Base-by-base conservation (phyloP, 2,888 invertebrate genomes). In the Minunthozetes semirufus region DNA sequence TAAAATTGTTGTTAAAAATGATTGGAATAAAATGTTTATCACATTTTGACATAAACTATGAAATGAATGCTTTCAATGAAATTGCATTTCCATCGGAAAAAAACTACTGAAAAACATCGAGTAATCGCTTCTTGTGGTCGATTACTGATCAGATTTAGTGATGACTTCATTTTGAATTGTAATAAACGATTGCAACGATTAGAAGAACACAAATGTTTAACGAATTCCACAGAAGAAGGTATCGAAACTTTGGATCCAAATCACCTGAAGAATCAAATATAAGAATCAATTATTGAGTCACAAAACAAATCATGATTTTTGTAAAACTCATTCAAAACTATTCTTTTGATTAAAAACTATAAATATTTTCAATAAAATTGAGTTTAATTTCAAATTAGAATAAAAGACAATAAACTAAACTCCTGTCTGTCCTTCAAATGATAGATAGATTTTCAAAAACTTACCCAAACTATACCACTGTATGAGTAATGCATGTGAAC, bases 381-480 rank as follows among this genome's bases (percentile, higher is more conserved):
- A n/a, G n/a, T n/a, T n/a, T n/a, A n/a, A n/a, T n/a, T n/a, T n/a
- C n/a, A n/a, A n/a, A n/a, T n/a, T n/a, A n/a, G n/a, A n/a, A n/a
- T n/a, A n/a, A n/a, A n/a, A n/a, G n/a, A n/a, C n/a, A n/a, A n/a
- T n/a, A n/a, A n/a, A n/a, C n/a, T n/a, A n/a, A n/a, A n/a, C n/a
- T n/a, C n/a, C n/a, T n/a, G n/a, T n/a, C n/a, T n/a, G n/a, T n/a
- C n/a, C n/a, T n/a, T n/a, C n/a, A n/a, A n/a, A n/a, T n/a, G n/a
- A n/a, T n/a, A n/a, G n/a, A n/a, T n/a, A n/a, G 1, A 42, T 9
- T 42, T 6, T 8, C 13, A 25, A 56, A 56, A 25, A 56, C 56
- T 27, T 73, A 73, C 73, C 73, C 33, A 73, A 61, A 33, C 73
- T 33, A 22, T 73, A 73, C 73, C 73, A 73, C 19, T 73, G 61